Evolutionary conservation across 2,113 vertebrate genomes (phyloP).

Genomic region (Stigmatopora argus): DNA sequence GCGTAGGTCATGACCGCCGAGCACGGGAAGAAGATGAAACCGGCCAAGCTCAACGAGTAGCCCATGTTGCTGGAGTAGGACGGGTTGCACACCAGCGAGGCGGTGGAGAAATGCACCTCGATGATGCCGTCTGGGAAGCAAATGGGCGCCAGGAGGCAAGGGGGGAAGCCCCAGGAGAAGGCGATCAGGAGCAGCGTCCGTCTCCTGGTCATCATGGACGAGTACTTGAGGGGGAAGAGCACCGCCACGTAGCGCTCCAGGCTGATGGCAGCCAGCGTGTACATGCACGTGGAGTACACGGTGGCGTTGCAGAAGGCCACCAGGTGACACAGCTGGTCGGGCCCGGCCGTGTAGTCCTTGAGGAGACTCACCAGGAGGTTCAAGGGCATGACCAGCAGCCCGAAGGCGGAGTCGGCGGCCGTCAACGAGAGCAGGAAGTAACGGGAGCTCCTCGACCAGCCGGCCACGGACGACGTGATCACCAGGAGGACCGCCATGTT

Average conservation of each 20-base stretch:
- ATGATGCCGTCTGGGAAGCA: slow-evolving; percentile 70
- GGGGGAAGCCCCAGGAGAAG: slow-evolving; percentile 76
- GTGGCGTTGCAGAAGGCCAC: slow-evolving; percentile 76
- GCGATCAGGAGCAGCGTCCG: slow-evolving; percentile 68
- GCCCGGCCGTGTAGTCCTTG: slow-evolving; percentile 63
- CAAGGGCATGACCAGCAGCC: slow-evolving; percentile 77
- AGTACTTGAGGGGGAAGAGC: slow-evolving; percentile 75
- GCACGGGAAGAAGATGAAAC: slow-evolving; percentile 77
- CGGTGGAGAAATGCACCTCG: slow-evolving; percentile 75
- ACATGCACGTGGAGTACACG: slow-evolving; percentile 77
- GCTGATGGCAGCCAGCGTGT: slow-evolving; percentile 75
- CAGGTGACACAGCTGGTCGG: slow-evolving; percentile 70
- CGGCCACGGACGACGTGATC: slow-evolving; percentile 74
- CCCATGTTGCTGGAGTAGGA: slow-evolving; percentile 73
- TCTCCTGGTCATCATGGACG: slow-evolving; percentile 65
- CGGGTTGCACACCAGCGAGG: slow-evolving; percentile 78
- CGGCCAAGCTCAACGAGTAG: slow-evolving; percentile 70
- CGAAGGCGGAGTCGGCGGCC: slow-evolving; percentile 75
- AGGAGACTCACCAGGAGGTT: slow-evolving; percentile 75
- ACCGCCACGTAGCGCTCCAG: slow-evolving; percentile 77
- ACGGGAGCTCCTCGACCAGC: slow-evolving; percentile 78
- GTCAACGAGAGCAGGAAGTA: slow-evolving; percentile 77
- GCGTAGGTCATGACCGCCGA: slow-evolving; percentile 74
- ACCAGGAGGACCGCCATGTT: slow-evolving; percentile 75
- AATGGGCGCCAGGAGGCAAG: slow-evolving; percentile 67